A percentile compares a stretch with the other conserved stretches of the same genome.
Conservation (phyloP, 2,113 vertebrate species). For the Diadophis punctatus region DNA sequence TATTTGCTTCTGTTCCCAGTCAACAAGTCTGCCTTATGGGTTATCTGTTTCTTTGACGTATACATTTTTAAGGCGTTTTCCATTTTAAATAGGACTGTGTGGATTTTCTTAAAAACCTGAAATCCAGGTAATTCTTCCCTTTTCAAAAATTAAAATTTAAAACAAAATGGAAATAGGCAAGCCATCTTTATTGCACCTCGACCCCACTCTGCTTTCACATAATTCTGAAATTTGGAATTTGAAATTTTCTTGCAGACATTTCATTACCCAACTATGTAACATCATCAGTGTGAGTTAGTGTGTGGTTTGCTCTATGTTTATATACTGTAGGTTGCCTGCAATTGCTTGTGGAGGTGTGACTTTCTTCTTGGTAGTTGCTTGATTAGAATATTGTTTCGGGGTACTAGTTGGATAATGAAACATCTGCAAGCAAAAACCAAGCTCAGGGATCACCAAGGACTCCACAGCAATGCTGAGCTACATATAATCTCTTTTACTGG, state of each 20-base stretch:
- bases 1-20: background rate
- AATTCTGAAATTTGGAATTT: background rate
- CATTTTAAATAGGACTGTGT: background rate
- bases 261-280: background rate
- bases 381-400: background rate
- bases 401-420: background rate
- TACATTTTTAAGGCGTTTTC: background rate
- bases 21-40: background rate
- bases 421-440: background rate
- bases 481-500: background rate
- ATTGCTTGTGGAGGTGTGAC: background rate
- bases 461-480: background rate
- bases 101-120: background rate
- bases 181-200: background rate
- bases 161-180: background rate
- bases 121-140: background rate
- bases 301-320: background rate
- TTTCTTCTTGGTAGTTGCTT: background rate
- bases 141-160: background rate
- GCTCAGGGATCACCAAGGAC: background rate
- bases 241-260: background rate
- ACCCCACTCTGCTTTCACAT: background rate
- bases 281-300: background rate
- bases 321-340: background rate
- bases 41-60: background rate